Percentiles rank a stretch among this genome's conserved stretches.
Evolutionary conservation across 2,888 invertebrate species (phyloP).

Genomic region (Apamea anceps): DNA sequence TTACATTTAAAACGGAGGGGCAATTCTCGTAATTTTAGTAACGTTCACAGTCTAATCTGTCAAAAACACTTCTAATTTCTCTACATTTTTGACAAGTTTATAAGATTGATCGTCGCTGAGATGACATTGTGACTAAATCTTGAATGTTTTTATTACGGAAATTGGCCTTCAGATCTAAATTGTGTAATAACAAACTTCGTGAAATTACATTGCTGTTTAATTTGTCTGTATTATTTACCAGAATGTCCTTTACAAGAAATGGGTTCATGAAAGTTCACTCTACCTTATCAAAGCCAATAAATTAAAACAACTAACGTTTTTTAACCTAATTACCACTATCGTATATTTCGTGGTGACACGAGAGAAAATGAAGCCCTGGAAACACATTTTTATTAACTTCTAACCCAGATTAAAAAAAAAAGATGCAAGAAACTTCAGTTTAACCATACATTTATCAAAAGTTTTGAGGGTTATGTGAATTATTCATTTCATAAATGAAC

Average conservation of each 20-base stretch:
- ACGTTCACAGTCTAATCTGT: too few species aligned
- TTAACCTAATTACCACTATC: constrained; percentile 3
- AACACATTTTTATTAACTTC: not conserved
- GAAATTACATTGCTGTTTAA: too few species aligned
- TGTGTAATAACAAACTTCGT: not conserved
- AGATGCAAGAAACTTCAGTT: not conserved
- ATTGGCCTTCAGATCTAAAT: not conserved
- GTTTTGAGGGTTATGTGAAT: not conserved
- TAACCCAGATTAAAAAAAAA: not conserved
- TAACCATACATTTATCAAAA: not conserved
- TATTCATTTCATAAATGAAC: not conserved
- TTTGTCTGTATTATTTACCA: not conserved
- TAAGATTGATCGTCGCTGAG: too few species aligned
- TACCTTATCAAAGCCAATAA: not conserved
- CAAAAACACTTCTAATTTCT: too few species aligned
- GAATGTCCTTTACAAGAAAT: not conserved
- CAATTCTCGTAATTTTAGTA: too few species aligned
- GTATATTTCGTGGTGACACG: not conserved
- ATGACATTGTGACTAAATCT: too few species aligned
- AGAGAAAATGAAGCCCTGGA: not conserved
- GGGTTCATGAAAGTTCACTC: not conserved
- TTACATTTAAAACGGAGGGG: not conserved
- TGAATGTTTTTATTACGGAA: too few species aligned
- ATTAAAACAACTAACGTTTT: not conserved
- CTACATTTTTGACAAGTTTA: too few species aligned